Base-by-base conservation (phyloP, 1,140 invertebrate species). In the Trachymyrmex cornetzi region DNA sequence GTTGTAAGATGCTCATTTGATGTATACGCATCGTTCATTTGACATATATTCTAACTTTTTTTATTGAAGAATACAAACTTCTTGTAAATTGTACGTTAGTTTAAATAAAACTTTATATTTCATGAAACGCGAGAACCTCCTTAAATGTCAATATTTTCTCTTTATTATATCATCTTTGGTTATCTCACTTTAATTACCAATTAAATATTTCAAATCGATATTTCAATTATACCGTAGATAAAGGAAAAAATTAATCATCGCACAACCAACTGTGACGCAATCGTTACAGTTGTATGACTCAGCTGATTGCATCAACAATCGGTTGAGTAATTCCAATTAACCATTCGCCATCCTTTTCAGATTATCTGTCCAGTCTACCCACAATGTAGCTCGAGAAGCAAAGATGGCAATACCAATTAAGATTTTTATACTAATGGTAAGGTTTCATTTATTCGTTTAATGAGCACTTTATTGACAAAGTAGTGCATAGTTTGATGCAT, bases 271-370 rank as follows among this genome's bases (percentile, higher is more conserved):
- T 64, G 38, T 44, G 38, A 27, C 27, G 24, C 19, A 64, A 14
- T 57, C 75, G 30, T n/a, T 12, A n/a, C 16, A 64, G 12, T 50
- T 50, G 14, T 7, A 14, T 50, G 5, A 74, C 34, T 67, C 48
- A 57, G 9, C 19, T 61, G 57, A 77, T 63, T 63, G 38, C 57
- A 61, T 4, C 34, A 63, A 77, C 5, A 64, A 34, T 79, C 2
- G 16, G 19, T 66, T 64, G 75, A 64, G 9, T 30, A 66, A 53
- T 30, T n/a, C 6, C 48, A 64, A 11, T 80, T 34, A 55, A 24
- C 19, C 22, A 79, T 50, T 50, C 44, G 27, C 44, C n/a, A 22
- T 67, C 14, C 14, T 22, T 80, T 55, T 38, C 27, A 57, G 19
- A 80, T 80, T 67, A 53, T 16, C 53, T 34, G 0, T n/a, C 3